These are phyloP conservation scores for Anthonomus grandis DNA, from an alignment of 1,140 invertebrate genomes.

Conservation along the genomic window DNA sequence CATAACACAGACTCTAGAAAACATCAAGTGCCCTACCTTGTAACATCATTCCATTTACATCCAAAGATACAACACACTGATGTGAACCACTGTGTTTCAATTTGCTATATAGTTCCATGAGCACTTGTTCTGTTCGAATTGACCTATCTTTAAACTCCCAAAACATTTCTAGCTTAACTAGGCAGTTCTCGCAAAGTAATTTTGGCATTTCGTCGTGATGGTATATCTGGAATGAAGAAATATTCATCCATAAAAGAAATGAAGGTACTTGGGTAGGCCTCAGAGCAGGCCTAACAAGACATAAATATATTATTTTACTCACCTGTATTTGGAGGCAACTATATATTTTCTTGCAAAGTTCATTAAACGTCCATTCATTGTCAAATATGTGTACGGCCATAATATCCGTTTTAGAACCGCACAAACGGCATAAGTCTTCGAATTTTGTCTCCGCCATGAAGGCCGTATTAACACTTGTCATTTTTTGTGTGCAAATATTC, in stretches of 20 bases:
- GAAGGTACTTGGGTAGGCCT: not conserved
- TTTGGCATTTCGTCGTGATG: constrained; percentile 58
- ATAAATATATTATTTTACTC: constrained; percentile 15
- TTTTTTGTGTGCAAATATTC: too few species aligned
- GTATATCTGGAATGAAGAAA: constrained; percentile 49
- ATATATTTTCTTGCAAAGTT: constrained; percentile 60
- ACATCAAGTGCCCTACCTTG: too few species aligned
- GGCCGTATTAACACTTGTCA: constrained; percentile 35
- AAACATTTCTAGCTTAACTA: constrained; percentile 57
- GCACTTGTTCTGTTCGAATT: constrained; percentile 55
- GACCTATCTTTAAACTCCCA: constrained; percentile 59
- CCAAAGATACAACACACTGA: constrained; percentile 32
- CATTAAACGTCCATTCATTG: constrained; percentile 53
- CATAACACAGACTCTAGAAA: too few species aligned
- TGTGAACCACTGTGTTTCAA: constrained; percentile 39
- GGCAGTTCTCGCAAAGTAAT: constrained; percentile 58
- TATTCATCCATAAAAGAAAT: not conserved
- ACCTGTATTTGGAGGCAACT: constrained; percentile 60
- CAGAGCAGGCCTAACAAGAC: not conserved
- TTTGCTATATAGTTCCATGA: constrained; percentile 54
- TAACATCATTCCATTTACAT: constrained; percentile 36
- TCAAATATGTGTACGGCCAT: constrained; percentile 60
- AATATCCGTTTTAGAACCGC: constrained; percentile 55
- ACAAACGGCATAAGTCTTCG: constrained; percentile 55
- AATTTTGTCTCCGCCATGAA: constrained; percentile 39